Evolutionary conservation across 2,797 vertebrate species (phyloP).

Genomic region (Lophius americanus): DNA sequence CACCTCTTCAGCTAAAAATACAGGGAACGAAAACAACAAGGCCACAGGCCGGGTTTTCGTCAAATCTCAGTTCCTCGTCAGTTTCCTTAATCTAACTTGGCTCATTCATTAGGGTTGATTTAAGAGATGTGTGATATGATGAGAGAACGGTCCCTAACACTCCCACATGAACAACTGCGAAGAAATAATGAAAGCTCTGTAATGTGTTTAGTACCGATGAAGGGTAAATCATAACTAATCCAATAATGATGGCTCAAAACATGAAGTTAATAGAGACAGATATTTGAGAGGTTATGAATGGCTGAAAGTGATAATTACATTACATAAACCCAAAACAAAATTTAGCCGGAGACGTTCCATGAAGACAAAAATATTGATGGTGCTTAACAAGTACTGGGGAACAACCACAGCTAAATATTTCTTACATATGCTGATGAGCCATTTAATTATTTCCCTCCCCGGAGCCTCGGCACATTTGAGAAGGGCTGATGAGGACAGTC

Average conservation of each 20-base stretch:
- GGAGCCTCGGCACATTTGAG: background rate
- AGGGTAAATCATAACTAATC: too few relatives aligned
- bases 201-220: too few relatives aligned
- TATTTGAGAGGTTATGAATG: background rate
- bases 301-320: background rate
- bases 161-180: conserved; percentile 41
- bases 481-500: conserved; percentile 1
- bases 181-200: background rate
- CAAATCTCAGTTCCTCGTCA: too few relatives aligned
- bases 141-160: background rate
- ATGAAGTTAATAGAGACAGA: too few relatives aligned
- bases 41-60: conserved; percentile 23
- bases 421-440: conserved; percentile 12
- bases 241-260: too few relatives aligned
- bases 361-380: background rate
- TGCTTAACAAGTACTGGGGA: background rate
- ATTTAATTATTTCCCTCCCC: conserved; percentile 30
- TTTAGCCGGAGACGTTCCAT: too few relatives aligned
- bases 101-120: too few relatives aligned
- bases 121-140: too few relatives aligned
- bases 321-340: too few relatives aligned
- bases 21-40: conserved; percentile 44
- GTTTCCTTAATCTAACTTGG: too few relatives aligned
- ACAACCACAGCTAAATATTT: too few relatives aligned
- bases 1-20: conserved; percentile 29